phyloP scores from a whole-genome alignment of 1,140 invertebrate species.

The Conus betulinus region DNA sequence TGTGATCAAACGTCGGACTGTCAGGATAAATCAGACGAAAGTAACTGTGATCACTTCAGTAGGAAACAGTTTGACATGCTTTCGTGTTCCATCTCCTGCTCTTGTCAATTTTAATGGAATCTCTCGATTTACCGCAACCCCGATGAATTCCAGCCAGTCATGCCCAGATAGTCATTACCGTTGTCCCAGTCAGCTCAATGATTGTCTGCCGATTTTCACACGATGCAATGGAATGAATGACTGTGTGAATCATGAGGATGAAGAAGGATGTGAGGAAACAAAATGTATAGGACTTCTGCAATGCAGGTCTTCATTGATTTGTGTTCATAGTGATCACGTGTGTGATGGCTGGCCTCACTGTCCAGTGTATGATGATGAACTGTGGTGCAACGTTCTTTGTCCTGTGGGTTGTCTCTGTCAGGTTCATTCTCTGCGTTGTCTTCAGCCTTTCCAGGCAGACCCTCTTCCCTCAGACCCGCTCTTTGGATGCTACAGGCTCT shows the following conservation, averaged over 20 bases:
- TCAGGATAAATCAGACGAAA: background rate
- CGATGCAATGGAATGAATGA: constrained; percentile 19
- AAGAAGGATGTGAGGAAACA: background rate
- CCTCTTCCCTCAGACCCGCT: background rate
- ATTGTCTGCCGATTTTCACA: background rate
- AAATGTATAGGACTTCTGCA: constrained; percentile 33
- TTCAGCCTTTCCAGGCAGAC: background rate
- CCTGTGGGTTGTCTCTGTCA: constrained; percentile 49
- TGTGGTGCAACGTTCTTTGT: constrained; percentile 8
- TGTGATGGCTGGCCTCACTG: constrained; percentile 22
- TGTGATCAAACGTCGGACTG: background rate
- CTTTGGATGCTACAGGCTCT: background rate
- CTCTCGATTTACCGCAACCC: background rate
- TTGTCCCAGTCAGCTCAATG: background rate
- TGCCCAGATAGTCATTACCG: background rate
- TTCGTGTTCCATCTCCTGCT: background rate
- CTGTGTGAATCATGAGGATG: background rate
- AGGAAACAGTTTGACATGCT: background rate
- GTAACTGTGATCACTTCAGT: background rate
- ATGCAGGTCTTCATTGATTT: constrained; percentile 9
- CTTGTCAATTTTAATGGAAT: constrained; percentile 2
- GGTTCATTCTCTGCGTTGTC: background rate
- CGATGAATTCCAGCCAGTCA: background rate
- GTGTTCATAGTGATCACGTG: background rate
- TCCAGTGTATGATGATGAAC: constrained; percentile 38